These are phyloP conservation scores for Pelagia noctiluca DNA, from an alignment of 30 jellyfish, hydroid and myxozoan species.

Conservation along the genomic window DNA sequence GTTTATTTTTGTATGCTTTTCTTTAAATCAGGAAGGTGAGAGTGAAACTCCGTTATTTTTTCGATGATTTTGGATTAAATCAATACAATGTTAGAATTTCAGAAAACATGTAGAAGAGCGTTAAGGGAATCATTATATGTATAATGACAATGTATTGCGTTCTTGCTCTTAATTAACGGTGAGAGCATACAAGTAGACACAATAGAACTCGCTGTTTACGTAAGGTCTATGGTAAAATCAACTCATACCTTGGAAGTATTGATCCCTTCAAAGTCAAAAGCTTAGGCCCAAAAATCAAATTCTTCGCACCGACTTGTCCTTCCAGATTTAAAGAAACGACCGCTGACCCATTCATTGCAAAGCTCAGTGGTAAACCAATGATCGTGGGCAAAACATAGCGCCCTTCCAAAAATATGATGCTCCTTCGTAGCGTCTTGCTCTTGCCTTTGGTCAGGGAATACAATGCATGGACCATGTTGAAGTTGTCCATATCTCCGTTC, in stretches of 20 bases:
- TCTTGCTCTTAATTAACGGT: no score
- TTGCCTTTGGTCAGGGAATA: constrained; percentile 86
- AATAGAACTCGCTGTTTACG: no score
- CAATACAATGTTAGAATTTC: no score
- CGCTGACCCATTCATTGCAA: constrained; percentile 91
- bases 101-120: no score
- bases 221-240: neutral
- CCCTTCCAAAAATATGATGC: constrained; percentile 78
- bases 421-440: constrained; percentile 64
- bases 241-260: constrained; percentile 77
- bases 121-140: no score
- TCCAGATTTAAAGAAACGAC: constrained; percentile 68
- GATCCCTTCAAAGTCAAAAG: constrained; percentile 69
- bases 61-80: no score
- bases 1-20: no score
- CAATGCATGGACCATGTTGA: constrained; percentile 71
- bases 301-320: constrained; percentile 73
- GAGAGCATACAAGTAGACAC: no score
- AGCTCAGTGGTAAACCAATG: constrained; percentile 85
- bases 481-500: constrained; percentile 70
- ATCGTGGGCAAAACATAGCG: constrained; percentile 85
- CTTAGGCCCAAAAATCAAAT: constrained; percentile 86
- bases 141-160: no score
- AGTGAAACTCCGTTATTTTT: no score
- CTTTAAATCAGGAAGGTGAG: no score